Conservation (phyloP, 2,113 vertebrate genomes). For the Oxyruncus cristatus region DNA sequence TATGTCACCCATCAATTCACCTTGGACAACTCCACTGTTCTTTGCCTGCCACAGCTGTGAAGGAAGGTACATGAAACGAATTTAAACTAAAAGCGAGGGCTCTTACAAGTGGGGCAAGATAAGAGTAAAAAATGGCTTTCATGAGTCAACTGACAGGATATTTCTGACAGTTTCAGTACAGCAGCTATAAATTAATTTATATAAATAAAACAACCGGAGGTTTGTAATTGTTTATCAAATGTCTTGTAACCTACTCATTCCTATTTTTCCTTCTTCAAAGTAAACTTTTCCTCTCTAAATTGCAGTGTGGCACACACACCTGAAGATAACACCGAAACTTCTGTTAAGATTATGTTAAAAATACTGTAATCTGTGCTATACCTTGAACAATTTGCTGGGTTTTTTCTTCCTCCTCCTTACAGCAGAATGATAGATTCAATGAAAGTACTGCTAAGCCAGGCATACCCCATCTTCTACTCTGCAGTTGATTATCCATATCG, state of each 20-base stretch:
- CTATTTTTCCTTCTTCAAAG: neutral
- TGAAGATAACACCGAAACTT: neutral
- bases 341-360: neutral
- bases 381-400: neutral
- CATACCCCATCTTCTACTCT: neutral
- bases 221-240: neutral
- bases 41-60: neutral
- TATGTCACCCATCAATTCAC: neutral
- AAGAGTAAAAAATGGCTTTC: neutral
- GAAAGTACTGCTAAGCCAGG: neutral
- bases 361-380: neutral
- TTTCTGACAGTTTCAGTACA: neutral
- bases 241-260: neutral
- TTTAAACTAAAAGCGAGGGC: neutral
- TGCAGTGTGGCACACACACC: neutral
- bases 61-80: neutral
- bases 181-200: neutral
- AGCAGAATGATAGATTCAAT: neutral
- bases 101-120: neutral
- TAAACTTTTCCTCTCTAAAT: neutral
- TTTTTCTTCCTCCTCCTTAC: neutral
- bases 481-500: neutral
- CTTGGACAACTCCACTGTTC: neutral
- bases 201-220: neutral
- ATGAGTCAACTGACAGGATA: neutral